phyloP scores from a whole-genome alignment of 2,113 vertebrate species.

The Isichthys henryi region DNA sequence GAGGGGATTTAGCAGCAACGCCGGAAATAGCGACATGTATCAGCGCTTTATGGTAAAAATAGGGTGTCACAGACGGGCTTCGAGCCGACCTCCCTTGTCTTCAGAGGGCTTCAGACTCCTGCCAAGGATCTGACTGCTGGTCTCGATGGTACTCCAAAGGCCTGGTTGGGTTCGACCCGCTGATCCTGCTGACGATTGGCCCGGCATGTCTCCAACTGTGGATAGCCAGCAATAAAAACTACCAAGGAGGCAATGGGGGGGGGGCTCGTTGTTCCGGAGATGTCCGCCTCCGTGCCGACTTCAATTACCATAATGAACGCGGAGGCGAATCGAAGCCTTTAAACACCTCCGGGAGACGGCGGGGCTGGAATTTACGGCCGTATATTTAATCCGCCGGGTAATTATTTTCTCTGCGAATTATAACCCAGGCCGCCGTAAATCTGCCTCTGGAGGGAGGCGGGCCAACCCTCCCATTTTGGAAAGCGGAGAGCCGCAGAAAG shows the following conservation, averaged over 20 bases:
- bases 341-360: neutral
- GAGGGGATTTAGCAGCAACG: neutral
- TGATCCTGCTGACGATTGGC: neutral
- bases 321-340: neutral
- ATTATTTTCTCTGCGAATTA: conserved; percentile 11
- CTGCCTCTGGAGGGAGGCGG: neutral
- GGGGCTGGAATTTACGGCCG: conserved; percentile 4
- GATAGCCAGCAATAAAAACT: neutral
- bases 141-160: neutral
- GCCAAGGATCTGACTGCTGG: neutral
- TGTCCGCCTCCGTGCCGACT: neutral
- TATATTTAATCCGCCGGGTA: conserved; percentile 10
- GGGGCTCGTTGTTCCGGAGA: neutral
- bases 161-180: neutral
- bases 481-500: neutral
- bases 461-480: neutral
- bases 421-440: neutral
- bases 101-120: neutral
- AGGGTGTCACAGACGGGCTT: neutral
- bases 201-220: neutral
- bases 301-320: conserved; percentile 20
- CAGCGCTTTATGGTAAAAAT: neutral
- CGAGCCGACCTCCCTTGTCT: neutral
- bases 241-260: neutral
- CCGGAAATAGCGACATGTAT: neutral